Percentiles rank a stretch among this genome's conserved stretches.
Evolutionary conservation across 2,888 invertebrate species (phyloP).

Genomic region (Hybos culiciformis): DNA sequence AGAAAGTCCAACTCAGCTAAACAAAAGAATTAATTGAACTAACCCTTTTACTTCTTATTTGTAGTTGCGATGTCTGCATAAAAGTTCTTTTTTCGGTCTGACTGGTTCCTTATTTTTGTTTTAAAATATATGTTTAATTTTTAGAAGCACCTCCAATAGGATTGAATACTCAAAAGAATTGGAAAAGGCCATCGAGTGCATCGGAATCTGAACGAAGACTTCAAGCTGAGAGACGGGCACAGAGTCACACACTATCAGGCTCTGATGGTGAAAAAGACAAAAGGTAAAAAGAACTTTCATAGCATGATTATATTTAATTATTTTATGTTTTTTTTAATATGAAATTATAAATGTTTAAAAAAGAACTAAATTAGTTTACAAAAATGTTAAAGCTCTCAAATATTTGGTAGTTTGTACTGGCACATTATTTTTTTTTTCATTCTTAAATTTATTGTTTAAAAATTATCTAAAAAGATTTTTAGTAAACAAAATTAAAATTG

Average conservation of each 20-base stretch:
- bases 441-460: no score
- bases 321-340: not conserved
- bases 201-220: conserved; percentile 40
- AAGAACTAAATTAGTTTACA: no score
- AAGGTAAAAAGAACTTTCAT: conserved; percentile 32
- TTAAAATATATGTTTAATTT: conserved; percentile 3
- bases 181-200: conserved; percentile 45
- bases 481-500: no score
- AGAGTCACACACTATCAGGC: conserved; percentile 33
- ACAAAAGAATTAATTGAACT: not conserved
- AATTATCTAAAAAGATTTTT: no score
- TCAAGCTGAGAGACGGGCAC: conserved; percentile 24
- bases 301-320: no score
- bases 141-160: conserved; percentile 21
- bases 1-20: no score
- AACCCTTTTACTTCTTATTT: not conserved
- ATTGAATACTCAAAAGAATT: conserved; percentile 29
- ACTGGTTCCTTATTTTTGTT: not conserved
- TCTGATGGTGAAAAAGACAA: conserved; percentile 44
- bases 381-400: no score
- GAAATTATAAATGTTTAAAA: not conserved
- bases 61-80: no score
- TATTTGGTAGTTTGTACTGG: no score
- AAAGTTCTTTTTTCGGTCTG: no score
- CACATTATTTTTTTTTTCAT: no score